Evolutionary conservation across 2,113 vertebrate genomes (phyloP), one percentile per base, ranked within the genome.

Genomic region (Pterocles burchelli): DNA sequence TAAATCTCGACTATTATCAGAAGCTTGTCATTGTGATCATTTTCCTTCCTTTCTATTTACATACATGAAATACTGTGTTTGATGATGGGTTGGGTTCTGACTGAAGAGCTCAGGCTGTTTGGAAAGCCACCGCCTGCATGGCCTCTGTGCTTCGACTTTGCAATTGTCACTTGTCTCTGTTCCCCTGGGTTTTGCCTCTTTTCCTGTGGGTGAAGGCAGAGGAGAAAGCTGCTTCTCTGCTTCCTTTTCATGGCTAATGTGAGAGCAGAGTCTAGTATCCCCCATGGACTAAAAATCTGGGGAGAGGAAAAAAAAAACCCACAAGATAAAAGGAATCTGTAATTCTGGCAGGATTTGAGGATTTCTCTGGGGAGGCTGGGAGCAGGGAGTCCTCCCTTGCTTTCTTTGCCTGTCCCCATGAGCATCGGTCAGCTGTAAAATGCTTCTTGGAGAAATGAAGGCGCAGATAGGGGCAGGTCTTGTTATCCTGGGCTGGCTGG

Each of bases 191-290:
- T 75, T 96, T 73, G 96, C 96, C 84, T 98, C 96, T 93, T 97
- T 98, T 98, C 22, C 97, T 95, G 3, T 91, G 98, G 76, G 96
- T 98, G 83, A 98, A 98, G 15, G 96, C 92, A 17, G 97, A 17
- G 97, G 49, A 22, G 97, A 96, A 57, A 98, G 82, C 17, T 97
- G 88, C 86, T 97, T 96, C 83, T 95, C 97, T 97, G 94, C 12
- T 97, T 45, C 9, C 98, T 97, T 90, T 98, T 97, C 48, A 97
- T 19, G 15, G 85, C 66, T 21, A 93, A 0, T 19, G 88, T 29
- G 6, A 98, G 17, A 21, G 97, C 91, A 31, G 87, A 91, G 14
- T 70, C 70, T 59, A 98, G 51, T 10, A 95, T 70, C 14, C 96
- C 97, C 14, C 77, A 71, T 33, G 97, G 91, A 70, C 55, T 93